Evolutionary conservation across 2,888 invertebrate genomes (phyloP), one percentile per base, ranked within the genome.

Genomic region (Coecobrya sp.): DNA sequence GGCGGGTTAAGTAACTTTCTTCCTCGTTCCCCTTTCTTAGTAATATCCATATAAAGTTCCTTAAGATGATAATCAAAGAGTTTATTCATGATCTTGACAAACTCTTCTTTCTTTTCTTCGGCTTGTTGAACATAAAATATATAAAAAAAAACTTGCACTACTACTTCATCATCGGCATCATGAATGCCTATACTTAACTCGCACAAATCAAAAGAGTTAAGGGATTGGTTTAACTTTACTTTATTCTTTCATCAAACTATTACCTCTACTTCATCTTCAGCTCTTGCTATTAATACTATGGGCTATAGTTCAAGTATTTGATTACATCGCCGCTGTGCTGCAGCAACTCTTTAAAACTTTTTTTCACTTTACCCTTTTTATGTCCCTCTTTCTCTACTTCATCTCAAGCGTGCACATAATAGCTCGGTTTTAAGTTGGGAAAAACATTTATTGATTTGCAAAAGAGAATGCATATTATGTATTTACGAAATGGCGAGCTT

Each of bases 61-160:
- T 88, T 65, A 82, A 65, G 82, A 89, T 82, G 89, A 70, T 82
- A 89, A 89, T 89, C 89, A 81, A 89, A 89, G 82, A 82, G 89
- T 89, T 89, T 89, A 82, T 89, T 89, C 89, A 89, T 82, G 81
- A 89, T 82, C 81, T 89, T 82, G 45, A 88, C 88, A 79, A 88
- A 79, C 45, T 79, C 88, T 25, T n/a, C 42, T 49, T 42, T 2
- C 10, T 45, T 19, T 42, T 73, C 36, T 22, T 73, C 62, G 22
- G 76, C 49, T 76, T 25, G 22, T 76, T 76, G 4, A 11, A 16
- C 10, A n/a, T n/a, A 42, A 70, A 42, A n/a, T 25, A 11, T 42
- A 36, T n/a, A n/a, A n/a, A n/a, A n/a, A n/a, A n/a, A 7, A 13
- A 22, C 22, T 49, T 11, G 45, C 22, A 13, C 73, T 49, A 3